A percentile compares a stretch with the other conserved stretches of the same genome.
These are phyloP conservation scores for Planococcus citri DNA, from an alignment of 1,140 invertebrate species.

Conservation along the genomic window DNA sequence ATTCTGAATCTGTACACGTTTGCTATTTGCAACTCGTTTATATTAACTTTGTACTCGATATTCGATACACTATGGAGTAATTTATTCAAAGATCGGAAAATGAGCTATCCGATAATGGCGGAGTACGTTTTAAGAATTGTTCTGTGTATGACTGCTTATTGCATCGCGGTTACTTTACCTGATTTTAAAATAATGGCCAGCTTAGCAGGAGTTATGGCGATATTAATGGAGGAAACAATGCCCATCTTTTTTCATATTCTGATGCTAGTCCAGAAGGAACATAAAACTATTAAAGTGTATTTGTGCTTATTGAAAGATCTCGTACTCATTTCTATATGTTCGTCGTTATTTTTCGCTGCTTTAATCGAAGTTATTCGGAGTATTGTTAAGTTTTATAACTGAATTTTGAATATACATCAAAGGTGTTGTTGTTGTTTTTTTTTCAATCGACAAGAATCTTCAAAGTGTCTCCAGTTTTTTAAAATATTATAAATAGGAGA, in stretches of 20 bases:
- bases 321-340: not conserved
- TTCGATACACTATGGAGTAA: conserved; percentile 41
- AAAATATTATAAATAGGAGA: no score
- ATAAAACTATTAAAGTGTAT: not conserved
- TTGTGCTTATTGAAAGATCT: not conserved
- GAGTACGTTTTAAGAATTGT: not conserved
- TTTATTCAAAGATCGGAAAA: not conserved
- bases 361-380: not conserved
- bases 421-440: no score
- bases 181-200: not conserved
- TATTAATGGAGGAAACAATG: not conserved
- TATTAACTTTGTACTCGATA: conserved; percentile 49
- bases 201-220: not conserved
- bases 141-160: not conserved
- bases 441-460: no score
- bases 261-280: not conserved
- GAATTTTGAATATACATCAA: no score
- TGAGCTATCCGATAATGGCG: not conserved
- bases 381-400: not conserved
- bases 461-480: no score
- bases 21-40: conserved; percentile 43
- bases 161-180: not conserved
- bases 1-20: conserved; percentile 42
- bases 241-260: not conserved
- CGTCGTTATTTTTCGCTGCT: not conserved